Base-by-base conservation (phyloP, 2,888 invertebrate species). In the Invenusta paracnida region DNA sequence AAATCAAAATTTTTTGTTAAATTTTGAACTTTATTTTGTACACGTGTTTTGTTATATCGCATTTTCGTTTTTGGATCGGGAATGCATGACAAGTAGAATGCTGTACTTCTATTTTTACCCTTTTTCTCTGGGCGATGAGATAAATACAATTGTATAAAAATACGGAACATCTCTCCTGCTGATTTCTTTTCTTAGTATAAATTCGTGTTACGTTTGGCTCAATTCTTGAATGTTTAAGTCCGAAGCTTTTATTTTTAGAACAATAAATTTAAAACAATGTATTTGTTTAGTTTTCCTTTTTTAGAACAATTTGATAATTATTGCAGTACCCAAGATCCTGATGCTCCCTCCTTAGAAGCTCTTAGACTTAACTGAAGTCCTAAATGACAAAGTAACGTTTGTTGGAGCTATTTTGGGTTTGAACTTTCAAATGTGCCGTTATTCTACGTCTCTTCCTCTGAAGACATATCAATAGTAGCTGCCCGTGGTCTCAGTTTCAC, bases 101-200 rank as follows among this genome's bases (percentile, higher is more conserved):
- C 73, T 73, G 73, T 73, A 73, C 73, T 73, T 73, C 11, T 17
- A 48, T 48, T 17, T 48, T 48, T 48, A 48, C 48, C 48, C 48
- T 48, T 48, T 11, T 48, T 48, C 17, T 48, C 48, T 48, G 48
- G 48, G 48, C 5, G 48, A 48, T 48, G 48, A 48, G 48, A 48
- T 48, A 48, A 48, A 48, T 48, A 48, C 48, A 73, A 73, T n/a
- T 73, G 73, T 73, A n/a, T 73, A 73, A 73, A 73, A 73, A 73
- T 73, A 73, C 25, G 23, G 2, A 23, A 73, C 23, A 73, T 73
- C 5, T 73, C 25, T 73, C 73, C 73, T 73, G 23, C 73, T 73
- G 27, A 73, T 73, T 73, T 73, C 2, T n/a, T 73, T 23, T 23
- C 25, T 5, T 73, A 23, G 73, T 23, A 73, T 73, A 73, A n/a